Percentiles rank a stretch among this genome's conserved stretches.
These are phyloP conservation scores for Stegastes partitus DNA, from an alignment of 2,113 vertebrate species.

Conservation along the genomic window DNA sequence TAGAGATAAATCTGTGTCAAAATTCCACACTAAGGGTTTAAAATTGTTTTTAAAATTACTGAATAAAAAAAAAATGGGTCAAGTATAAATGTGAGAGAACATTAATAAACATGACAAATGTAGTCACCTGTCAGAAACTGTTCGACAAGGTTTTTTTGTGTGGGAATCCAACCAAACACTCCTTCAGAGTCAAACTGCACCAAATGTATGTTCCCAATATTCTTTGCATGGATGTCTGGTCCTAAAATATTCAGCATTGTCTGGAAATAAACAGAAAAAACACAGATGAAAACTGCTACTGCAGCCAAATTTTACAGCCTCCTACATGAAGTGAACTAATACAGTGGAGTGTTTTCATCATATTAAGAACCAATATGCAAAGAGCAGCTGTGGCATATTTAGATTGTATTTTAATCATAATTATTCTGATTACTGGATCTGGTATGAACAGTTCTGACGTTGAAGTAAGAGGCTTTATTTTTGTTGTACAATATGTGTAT, in stretches of 20 bases:
- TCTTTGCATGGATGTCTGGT: constrained; percentile 85
- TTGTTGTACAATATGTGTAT: neutral
- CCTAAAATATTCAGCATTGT: constrained; percentile 86
- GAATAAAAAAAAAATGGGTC: neutral
- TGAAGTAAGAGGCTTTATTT: neutral
- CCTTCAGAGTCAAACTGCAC: constrained; percentile 87
- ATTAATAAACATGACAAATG: neutral
- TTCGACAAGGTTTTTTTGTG: constrained; percentile 78
- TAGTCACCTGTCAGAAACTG: constrained; percentile 86
- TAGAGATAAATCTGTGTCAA: neutral
- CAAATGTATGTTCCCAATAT: constrained; percentile 85
- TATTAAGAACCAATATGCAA: neutral
- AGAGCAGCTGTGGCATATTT: neutral
- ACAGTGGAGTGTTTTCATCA: neutral
- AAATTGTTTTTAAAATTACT: neutral
- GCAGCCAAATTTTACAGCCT: neutral
- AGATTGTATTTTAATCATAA: neutral
- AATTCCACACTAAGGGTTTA: neutral
- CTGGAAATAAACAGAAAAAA: constrained; percentile 73
- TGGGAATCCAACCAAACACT: constrained; percentile 89
- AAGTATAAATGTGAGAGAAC: neutral
- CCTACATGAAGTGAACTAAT: neutral
- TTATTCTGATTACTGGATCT: neutral
- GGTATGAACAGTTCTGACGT: too few species aligned
- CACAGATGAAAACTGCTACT: neutral